These are phyloP conservation scores for Leptestheria dahalacensis DNA, from an alignment of 1,140 invertebrate species.

Conservation along the genomic window DNA sequence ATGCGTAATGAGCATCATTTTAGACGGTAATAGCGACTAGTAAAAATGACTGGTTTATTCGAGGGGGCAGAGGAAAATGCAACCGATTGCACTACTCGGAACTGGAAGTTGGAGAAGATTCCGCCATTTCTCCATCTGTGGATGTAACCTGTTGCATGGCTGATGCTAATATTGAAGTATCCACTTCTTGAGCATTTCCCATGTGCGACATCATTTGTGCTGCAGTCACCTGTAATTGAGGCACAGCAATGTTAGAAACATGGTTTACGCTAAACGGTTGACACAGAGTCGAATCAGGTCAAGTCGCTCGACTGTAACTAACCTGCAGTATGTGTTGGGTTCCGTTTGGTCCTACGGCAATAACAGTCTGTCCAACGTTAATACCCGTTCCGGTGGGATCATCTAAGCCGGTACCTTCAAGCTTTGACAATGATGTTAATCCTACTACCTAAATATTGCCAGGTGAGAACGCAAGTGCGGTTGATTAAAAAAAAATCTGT, in stretches of 20 bases:
- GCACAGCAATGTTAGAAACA: too few species aligned
- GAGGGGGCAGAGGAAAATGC: too few species aligned
- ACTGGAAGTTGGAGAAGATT: slow-evolving; percentile 8
- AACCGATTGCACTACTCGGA: too few species aligned
- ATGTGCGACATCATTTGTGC: slow-evolving; percentile 6
- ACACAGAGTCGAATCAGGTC: background rate
- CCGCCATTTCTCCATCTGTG: background rate
- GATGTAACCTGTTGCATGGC: slow-evolving; percentile 10
- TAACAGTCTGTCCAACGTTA: slow-evolving; percentile 8
- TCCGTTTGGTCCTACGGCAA: slow-evolving; percentile 12
- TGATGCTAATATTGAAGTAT: slow-evolving; percentile 7
- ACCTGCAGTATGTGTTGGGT: slow-evolving; percentile 16
- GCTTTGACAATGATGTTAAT: background rate
- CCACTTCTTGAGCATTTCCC: background rate
- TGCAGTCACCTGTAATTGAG: slow-evolving; percentile 1
- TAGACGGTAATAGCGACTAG: too few species aligned
- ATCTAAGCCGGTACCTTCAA: slow-evolving; percentile 1
- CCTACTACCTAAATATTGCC: background rate
- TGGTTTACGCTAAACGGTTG: background rate
- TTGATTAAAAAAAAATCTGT: background rate
- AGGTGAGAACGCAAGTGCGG: background rate
- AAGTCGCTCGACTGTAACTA: background rate
- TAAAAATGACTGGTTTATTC: too few species aligned
- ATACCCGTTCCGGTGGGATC: slow-evolving; percentile 5
- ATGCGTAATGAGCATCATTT: too few species aligned